Conservation (phyloP, 2,113 vertebrate species). For the Plecotus auritus region DNA sequence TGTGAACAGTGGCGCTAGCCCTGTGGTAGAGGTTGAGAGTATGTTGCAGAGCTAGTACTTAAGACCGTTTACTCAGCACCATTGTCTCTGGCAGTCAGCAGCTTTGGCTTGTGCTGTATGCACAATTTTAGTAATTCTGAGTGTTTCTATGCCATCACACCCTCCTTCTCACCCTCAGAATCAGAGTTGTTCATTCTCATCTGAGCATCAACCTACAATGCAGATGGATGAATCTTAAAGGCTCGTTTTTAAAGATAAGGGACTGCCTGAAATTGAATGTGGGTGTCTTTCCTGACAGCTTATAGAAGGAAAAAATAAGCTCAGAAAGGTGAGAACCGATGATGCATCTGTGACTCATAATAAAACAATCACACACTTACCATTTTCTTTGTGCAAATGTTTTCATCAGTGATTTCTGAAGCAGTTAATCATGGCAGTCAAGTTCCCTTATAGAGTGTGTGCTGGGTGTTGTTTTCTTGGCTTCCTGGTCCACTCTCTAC, state of each 20-base stretch:
- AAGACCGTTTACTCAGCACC: not conserved
- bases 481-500: not conserved
- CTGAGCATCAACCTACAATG: not conserved
- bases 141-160: not conserved
- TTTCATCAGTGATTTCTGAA: not conserved
- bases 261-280: not conserved
- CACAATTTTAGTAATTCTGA: not conserved
- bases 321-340: not conserved
- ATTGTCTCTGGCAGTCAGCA: not conserved
- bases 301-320: not conserved
- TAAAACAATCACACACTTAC: not conserved
- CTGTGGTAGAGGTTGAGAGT: not conserved
- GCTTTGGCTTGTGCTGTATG: not conserved
- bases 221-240: not conserved
- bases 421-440: not conserved
- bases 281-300: conserved; percentile 26
- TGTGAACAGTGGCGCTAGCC: not conserved
- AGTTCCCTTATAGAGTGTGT: not conserved
- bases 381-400: not conserved
- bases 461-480: not conserved
- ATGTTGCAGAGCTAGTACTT: not conserved
- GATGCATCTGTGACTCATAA: not conserved
- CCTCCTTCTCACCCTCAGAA: not conserved
- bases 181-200: not conserved
- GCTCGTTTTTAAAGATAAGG: not conserved